Percentiles rank a stretch among this genome's conserved stretches.
Evolutionary conservation across 2,113 vertebrate species (phyloP).

Genomic region (Alethe castanea): DNA sequence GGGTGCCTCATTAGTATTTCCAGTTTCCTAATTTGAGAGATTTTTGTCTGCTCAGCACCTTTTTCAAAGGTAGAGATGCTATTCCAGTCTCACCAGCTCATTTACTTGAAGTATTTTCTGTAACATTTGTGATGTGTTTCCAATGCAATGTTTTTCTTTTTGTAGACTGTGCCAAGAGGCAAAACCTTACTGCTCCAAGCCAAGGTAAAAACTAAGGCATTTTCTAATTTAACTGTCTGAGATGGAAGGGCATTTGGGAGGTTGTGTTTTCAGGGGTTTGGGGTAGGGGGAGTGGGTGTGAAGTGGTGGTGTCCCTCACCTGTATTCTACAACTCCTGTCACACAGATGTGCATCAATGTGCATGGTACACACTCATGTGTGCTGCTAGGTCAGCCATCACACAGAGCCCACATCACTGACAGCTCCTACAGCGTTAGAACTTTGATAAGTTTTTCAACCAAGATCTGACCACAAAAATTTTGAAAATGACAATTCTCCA

Average conservation of each 20-base stretch:
- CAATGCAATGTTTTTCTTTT: not conserved
- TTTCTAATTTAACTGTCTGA: not conserved
- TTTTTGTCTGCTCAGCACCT: not conserved
- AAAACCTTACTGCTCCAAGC: constrained; percentile 93
- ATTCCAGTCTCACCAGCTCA: not conserved
- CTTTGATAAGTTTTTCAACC: not conserved
- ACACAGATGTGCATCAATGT: not conserved
- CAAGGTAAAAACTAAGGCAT: constrained; percentile 80
- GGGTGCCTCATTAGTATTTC: not conserved
- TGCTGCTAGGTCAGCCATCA: not conserved
- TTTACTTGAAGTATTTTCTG: not conserved
- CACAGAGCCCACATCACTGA: not conserved
- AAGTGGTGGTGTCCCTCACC: not conserved
- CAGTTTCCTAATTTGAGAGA: not conserved
- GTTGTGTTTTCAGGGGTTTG: not conserved
- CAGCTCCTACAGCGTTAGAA: not conserved
- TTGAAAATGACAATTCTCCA: not conserved
- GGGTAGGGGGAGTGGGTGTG: not conserved
- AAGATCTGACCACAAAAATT: not conserved
- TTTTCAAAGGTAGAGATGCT: not conserved
- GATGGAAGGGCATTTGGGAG: not conserved
- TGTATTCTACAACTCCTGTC: rapidly evolving
- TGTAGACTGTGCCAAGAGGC: constrained; percentile 90
- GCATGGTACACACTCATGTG: too few species aligned
- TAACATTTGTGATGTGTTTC: not conserved